Base-by-base conservation (phyloP, 1,140 invertebrate species). In the Drosophila guanche region DNA sequence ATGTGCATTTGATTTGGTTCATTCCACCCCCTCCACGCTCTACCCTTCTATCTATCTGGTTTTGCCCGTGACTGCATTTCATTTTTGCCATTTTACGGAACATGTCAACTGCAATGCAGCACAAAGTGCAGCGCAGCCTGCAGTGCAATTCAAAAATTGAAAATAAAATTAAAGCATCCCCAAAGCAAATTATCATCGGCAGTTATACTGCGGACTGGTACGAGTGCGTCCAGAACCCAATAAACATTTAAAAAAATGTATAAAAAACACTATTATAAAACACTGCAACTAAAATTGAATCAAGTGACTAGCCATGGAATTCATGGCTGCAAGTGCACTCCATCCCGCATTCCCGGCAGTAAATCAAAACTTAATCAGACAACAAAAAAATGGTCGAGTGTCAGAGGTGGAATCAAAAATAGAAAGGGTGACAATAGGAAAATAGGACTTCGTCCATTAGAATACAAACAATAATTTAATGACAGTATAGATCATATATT, bases 1-100 rank as follows among this genome's bases (percentile, higher is more conserved):
- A 85, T 85, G 81, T 86, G 61, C 81, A 81, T 85, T 85, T 85
- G 81, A 85, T 85, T 85, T 85, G 77, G 68, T 86, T 86, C 78
- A 85, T 84, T 73, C 73, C 50, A 16, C 20, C 40, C 63, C 41
- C 25, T 40, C 55, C 59, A 73, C 63, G 62, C 37, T 51, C 51
- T 8, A 27, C 42, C 27, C 16, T 1, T 20, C 16, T 20, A 20
- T 16, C 37, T n/a, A 25, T 20, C 10, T 25, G 16, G 7, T 40
- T 41, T 20, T 55, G 7, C 20, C n/a, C 33, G 40, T 58, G 47
- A 43, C 63, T 58, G 63, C 47, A 52, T 52, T 61, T 71, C 56
- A 54, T 42, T 53, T 37, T 71, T 47, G 41, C 42, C 69, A 59
- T 52, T 86, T 85, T 80, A 37, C 59, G 33, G 52, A 77, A 79